phyloP scores from a whole-genome alignment of 2,888 invertebrate genomes.

The Trichacis sp. region DNA sequence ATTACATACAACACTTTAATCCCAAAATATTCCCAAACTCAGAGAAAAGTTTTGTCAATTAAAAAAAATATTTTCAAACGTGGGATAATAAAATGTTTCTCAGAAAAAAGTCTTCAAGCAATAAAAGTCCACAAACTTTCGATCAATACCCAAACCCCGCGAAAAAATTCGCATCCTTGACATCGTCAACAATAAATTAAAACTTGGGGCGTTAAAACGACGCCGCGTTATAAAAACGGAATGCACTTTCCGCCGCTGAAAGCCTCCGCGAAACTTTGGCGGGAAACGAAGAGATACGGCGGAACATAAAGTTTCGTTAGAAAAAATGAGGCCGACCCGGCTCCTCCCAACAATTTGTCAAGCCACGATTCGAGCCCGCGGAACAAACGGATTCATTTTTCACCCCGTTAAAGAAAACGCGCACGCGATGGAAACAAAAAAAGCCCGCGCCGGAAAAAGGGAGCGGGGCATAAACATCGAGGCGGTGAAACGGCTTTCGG shows the following conservation, averaged over 20 bases:
- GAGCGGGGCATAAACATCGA: constrained; percentile 4
- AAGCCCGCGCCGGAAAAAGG: not conserved
- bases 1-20: too few relatives aligned
- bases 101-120: too few relatives aligned
- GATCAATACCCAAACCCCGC: too few relatives aligned
- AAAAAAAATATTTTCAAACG: too few relatives aligned
- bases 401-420: not conserved
- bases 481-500: constrained; percentile 33
- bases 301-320: constrained; percentile 1
- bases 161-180: too few relatives aligned
- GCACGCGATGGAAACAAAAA: not conserved
- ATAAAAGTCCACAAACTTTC: too few relatives aligned
- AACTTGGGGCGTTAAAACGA: too few relatives aligned
- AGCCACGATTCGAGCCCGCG: constrained; percentile 23
- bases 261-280: not conserved
- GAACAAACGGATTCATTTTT: constrained; percentile 19
- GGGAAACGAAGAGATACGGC: not conserved
- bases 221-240: too few relatives aligned
- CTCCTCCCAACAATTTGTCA: constrained; percentile 21
- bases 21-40: too few relatives aligned
- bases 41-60: too few relatives aligned
- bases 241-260: not conserved
- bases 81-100: too few relatives aligned
- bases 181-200: too few relatives aligned
- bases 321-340: constrained; percentile 12